Percentiles rank a stretch among this genome's conserved stretches.
phyloP scores from a whole-genome alignment of 2,888 invertebrate genomes.

The Cataglyphis rosenhaueri region DNA sequence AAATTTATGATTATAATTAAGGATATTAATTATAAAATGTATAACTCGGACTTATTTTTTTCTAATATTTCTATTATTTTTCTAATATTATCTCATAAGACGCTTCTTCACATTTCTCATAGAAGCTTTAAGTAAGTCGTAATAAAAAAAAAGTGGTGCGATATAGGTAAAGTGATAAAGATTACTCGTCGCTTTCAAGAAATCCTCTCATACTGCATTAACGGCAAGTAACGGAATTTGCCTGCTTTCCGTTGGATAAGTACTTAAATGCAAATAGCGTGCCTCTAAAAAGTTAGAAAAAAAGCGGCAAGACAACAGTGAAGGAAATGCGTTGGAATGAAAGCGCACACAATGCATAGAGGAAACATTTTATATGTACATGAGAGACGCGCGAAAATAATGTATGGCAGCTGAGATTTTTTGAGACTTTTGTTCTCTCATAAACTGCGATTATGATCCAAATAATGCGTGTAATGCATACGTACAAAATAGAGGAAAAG shows the following conservation, averaged over 20 bases:
- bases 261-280: conserved; percentile 46
- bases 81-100: not conserved
- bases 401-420: not conserved
- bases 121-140: conserved; percentile 60
- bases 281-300: conserved; percentile 30
- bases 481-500: not conserved
- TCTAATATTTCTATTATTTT: conserved; percentile 11
- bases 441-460: not conserved
- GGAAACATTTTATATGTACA: conserved; percentile 3
- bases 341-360: conserved; percentile 16
- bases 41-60: not conserved
- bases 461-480: not conserved
- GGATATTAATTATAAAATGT: conserved; percentile 13
- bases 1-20: not conserved
- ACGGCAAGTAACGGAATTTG: conserved; percentile 50
- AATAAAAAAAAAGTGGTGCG: conserved; percentile 46
- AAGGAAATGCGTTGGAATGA: not conserved
- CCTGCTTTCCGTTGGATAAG: conserved; percentile 34
- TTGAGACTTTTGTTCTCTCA: not conserved
- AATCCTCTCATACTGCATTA: conserved; percentile 65
- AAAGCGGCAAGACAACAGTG: not conserved
- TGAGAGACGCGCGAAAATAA: not conserved
- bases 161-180: conserved; percentile 67
- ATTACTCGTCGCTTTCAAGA: conserved; percentile 68
- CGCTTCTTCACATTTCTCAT: conserved; percentile 53